Evolutionary conservation across 2,888 invertebrate genomes (phyloP), one percentile per base, ranked within the genome.

Genomic region (Drosophila pseudotakahashii): DNA sequence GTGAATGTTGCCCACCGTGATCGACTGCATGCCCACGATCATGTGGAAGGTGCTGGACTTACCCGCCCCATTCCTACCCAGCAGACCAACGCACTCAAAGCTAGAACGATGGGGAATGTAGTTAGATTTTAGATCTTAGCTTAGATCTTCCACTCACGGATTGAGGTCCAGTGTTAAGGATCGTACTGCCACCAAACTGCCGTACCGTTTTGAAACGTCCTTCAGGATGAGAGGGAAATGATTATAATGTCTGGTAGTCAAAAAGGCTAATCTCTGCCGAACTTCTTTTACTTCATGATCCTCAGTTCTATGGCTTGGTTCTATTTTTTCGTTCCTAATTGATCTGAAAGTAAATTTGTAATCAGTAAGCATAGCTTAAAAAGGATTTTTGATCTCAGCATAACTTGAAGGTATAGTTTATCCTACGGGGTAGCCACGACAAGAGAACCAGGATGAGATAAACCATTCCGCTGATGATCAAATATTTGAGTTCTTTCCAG

Each of bases 11-110:
- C 97, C 97, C 39, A 93, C 93, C 0, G 95, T 94, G 10, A 96
- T 93, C 4, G 91, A 89, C 77, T 94, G 94, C 85, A 96, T 96
- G 0, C 97, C 97, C 62, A 97, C 96, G 74, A 97, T 92, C 95
- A 97, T 96, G 91, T 96, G 95, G 90, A 98, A 97, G 0, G 97
- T 97, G 2, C 95, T 95, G 0, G 96, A 96, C 91, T 97, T 97
- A 0, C 97, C 97, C 0, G 97, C 96, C 2, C 97, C 97, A 89
- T 97, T 97, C 0, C 96, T 94, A 0, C 97, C 96, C 41, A 97
- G 92, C 42, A 97, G 90, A 6, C 96, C 96, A 81, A 97, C 96
- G 87, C 96, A 96, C 91, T 96, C 97, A 7, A 94, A 94, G 54
- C 94, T 90, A 51, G 0, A 14, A 36, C 11, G 34, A 36, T 7